phyloP scores from a whole-genome alignment of 2,113 vertebrate species.

The Corythornis cristatus region DNA sequence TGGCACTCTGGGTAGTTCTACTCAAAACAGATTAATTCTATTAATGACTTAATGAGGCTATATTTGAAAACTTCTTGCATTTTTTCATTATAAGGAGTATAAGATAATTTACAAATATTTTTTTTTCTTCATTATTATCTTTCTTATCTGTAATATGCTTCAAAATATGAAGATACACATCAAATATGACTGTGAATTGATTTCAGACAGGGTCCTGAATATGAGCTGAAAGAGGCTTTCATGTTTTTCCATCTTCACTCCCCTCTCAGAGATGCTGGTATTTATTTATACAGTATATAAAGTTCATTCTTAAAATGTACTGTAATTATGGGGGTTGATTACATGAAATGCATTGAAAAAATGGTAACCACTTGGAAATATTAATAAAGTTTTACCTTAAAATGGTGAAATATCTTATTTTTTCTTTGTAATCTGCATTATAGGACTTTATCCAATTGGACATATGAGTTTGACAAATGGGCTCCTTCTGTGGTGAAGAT shows the following conservation, averaged over 20 bases:
- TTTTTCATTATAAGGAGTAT: background rate
- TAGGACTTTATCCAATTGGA: constrained; percentile 97
- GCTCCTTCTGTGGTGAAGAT: constrained; percentile 96
- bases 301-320: background rate
- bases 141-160: background rate
- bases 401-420: background rate
- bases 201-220: background rate
- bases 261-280: background rate
- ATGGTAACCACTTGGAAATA: background rate
- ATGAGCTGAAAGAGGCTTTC: background rate
- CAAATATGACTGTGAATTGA: background rate
- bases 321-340: background rate
- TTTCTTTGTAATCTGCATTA: constrained; percentile 11
- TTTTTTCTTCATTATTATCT: background rate
- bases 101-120: background rate
- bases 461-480: constrained; percentile 98
- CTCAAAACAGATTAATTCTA: background rate
- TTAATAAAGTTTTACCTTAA: background rate
- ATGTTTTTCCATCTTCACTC: background rate
- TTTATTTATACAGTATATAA: background rate
- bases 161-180: background rate
- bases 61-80: background rate
- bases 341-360: background rate
- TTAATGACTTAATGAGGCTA: rapidly evolving
- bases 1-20: background rate